Evolutionary conservation across 37 sponge, comb jelly and placozoan genomes (phyloP).

Genomic region (Oscarella lobularis): DNA sequence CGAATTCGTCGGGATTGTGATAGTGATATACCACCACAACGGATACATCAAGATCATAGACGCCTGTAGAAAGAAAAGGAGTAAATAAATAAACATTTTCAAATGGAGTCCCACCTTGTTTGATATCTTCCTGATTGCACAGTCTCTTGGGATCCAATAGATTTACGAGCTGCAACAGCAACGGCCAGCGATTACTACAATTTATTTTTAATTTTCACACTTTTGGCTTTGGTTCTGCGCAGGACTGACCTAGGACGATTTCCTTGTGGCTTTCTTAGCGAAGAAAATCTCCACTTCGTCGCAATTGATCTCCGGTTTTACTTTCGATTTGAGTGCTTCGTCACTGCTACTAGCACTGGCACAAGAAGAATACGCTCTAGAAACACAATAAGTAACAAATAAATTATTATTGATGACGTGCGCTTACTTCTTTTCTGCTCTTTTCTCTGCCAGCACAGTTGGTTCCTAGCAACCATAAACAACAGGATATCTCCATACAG

Average conservation of each 20-base stretch:
- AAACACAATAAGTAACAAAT: too few species aligned
- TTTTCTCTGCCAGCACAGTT: too few species aligned
- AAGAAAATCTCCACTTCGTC: constrained; percentile 15
- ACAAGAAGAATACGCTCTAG: too few species aligned
- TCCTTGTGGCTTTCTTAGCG: constrained; percentile 3
- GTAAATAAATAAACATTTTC: neutral
- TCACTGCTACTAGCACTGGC: too few species aligned
- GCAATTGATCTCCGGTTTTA: neutral
- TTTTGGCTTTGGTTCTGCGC: neutral
- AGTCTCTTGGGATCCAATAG: constrained; percentile 16
- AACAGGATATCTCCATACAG: too few species aligned
- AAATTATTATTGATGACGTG: too few species aligned
- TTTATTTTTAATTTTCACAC: too few species aligned
- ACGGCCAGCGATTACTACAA: too few species aligned
- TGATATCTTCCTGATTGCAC: constrained; percentile 6
- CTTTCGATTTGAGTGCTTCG: neutral
- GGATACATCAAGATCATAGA: neutral
- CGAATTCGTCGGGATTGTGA: constrained; percentile 12
- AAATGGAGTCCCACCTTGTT: neutral
- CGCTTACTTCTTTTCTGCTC: too few species aligned
- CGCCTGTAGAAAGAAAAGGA: neutral
- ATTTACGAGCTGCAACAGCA: neutral
- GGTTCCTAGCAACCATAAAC: too few species aligned
- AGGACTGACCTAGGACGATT: neutral
- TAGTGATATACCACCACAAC: neutral